phyloP scores from a whole-genome alignment of 2,888 invertebrate species.

The Automeris io region DNA sequence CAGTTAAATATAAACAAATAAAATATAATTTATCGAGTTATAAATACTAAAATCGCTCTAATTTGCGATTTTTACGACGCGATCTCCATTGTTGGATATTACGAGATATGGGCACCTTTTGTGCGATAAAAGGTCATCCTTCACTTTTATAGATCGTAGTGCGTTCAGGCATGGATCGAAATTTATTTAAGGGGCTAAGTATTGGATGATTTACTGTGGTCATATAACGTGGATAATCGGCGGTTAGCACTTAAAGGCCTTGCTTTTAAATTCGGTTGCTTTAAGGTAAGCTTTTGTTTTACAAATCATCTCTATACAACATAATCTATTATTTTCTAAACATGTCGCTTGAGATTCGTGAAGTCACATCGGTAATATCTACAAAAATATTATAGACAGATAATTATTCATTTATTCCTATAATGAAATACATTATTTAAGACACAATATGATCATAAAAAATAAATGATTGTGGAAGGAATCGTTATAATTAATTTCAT shows the following conservation, averaged over 20 bases:
- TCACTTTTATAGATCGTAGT: conserved; percentile 75
- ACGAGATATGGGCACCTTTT: conserved; percentile 58
- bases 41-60: conserved; percentile 43
- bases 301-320: background rate
- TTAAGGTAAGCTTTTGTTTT: conserved; percentile 1
- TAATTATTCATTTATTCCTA: no score
- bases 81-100: conserved; percentile 48
- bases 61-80: conserved; percentile 69
- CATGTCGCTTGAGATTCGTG: no score
- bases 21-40: no score
- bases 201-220: conserved; percentile 64
- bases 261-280: conserved; percentile 27
- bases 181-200: conserved; percentile 47
- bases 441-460: no score
- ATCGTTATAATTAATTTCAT: no score
- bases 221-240: conserved; percentile 67
- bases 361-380: no score
- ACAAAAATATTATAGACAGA: no score
- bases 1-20: no score
- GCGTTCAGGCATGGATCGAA: conserved; percentile 43
- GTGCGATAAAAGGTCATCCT: conserved; percentile 57
- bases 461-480: no score
- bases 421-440: no score
- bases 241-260: conserved; percentile 50
- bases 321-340: no score